phyloP scores from a whole-genome alignment of 1,140 invertebrate genomes.

The Leptoteleia sp. region DNA sequence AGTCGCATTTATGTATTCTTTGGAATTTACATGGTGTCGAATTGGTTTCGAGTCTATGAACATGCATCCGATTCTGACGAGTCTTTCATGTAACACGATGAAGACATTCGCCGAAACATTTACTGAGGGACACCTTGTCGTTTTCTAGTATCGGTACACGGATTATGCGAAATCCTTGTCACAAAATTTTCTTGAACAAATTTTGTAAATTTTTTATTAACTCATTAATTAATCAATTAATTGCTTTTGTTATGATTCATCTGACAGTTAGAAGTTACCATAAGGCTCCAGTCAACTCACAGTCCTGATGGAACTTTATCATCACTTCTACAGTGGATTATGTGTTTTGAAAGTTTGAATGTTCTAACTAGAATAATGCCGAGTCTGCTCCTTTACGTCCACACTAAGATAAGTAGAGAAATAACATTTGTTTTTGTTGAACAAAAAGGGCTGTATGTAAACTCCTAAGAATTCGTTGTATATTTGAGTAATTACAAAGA shows the following conservation, averaged over 20 bases:
- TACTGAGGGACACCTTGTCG: slow-evolving; percentile 40
- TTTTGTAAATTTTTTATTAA: slow-evolving; percentile 65
- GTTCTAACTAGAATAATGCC: slow-evolving; percentile 46
- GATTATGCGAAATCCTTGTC: slow-evolving; percentile 12
- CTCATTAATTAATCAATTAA: slow-evolving; percentile 13
- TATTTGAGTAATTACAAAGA: too few species aligned
- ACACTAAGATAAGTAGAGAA: slow-evolving; percentile 57
- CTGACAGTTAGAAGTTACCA: too few species aligned
- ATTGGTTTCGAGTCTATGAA: slow-evolving; percentile 22
- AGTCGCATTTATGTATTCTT: slow-evolving; percentile 44
- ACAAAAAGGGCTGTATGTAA: too few species aligned
- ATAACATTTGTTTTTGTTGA: slow-evolving; percentile 30
- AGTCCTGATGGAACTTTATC: not conserved
- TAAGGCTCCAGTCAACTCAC: too few species aligned
- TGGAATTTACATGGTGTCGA: slow-evolving; percentile 13
- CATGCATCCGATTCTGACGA: slow-evolving; percentile 9
- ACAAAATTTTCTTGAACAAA: slow-evolving; percentile 20
- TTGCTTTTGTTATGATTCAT: slow-evolving; percentile 31
- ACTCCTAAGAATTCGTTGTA: too few species aligned
- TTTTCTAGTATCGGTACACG: slow-evolving; percentile 22
- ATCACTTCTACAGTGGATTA: slow-evolving; percentile 7
- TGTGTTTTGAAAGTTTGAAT: slow-evolving; percentile 40
- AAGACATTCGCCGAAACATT: slow-evolving; percentile 38
- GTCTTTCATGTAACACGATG: slow-evolving; percentile 28
- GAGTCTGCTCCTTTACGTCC: slow-evolving; percentile 52